Evolutionary conservation across 2,888 invertebrate species (phyloP).

Genomic region (Chorisops tibialis): DNA sequence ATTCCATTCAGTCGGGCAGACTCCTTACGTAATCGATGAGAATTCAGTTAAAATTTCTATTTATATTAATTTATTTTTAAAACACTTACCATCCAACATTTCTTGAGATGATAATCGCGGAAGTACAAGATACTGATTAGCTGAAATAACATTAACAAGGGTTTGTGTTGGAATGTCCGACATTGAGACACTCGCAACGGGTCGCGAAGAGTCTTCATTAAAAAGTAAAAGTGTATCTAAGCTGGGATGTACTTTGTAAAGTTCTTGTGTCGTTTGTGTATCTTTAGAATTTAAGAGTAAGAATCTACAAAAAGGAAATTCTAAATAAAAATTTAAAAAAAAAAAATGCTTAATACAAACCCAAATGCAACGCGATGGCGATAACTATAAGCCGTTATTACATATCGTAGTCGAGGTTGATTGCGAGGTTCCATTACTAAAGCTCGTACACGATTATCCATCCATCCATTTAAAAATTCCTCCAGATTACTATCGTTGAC

Average conservation of each 20-base stretch:
- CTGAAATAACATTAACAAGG: conserved; percentile 81
- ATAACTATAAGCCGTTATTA: conserved; percentile 84
- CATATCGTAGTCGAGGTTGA: conserved; percentile 76
- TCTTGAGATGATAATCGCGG: conserved; percentile 92
- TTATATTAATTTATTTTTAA: neutral
- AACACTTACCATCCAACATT: conserved; percentile 49
- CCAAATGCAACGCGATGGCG: conserved; percentile 84
- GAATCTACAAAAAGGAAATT: conserved; percentile 55
- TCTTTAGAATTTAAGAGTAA: conserved; percentile 62
- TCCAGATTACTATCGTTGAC: conserved; percentile 73
- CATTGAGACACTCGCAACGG: conserved; percentile 85
- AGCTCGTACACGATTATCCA: conserved; percentile 87
- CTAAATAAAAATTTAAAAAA: neutral
- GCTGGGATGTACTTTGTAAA: conserved; percentile 70
- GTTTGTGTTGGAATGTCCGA: conserved; percentile 85
- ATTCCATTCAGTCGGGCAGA: conserved; percentile 88
- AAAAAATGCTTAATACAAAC: conserved; percentile 47
- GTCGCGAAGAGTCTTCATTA: conserved; percentile 78
- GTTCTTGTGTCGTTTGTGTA: conserved; percentile 60
- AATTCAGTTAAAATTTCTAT: neutral
- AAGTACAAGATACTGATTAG: conserved; percentile 82
- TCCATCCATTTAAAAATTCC: conserved; percentile 81
- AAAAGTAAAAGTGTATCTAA: conserved; percentile 82
- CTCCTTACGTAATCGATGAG: conserved; percentile 41
- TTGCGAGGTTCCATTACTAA: conserved; percentile 79